Evolutionary conservation across 2,113 vertebrate genomes (phyloP).

Genomic region (Tragelaphus imberbis): DNA sequence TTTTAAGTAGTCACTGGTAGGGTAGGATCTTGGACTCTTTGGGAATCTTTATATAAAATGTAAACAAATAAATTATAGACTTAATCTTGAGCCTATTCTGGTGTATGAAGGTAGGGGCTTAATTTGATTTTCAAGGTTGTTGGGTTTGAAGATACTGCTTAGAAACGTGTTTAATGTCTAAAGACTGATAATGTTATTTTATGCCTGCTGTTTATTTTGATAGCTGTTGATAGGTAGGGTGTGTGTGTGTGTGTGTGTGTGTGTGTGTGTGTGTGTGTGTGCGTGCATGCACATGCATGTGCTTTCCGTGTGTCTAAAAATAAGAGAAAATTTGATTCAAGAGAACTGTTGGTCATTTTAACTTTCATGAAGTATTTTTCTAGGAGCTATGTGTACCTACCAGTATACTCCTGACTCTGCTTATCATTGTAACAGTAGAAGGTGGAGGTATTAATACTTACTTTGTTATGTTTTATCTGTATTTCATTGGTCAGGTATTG

Average conservation of each 20-base stretch:
- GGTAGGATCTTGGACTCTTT: neutral
- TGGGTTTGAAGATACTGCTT: neutral
- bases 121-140: constrained; percentile 18
- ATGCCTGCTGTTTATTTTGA: neutral
- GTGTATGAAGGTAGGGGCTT: neutral
- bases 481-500: constrained; percentile 7
- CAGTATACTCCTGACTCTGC: neutral
- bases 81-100: neutral
- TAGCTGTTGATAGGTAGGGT: neutral
- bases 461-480: neutral
- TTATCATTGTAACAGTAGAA: neutral
- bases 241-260: neutral
- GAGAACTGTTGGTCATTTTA: neutral
- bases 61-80: neutral
- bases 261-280: neutral
- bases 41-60: constrained; percentile 15
- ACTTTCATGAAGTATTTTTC: neutral
- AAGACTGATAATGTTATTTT: constrained; percentile 4
- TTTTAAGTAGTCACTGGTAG: neutral
- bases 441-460: neutral
- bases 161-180: neutral
- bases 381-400: neutral
- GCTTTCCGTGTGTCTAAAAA: neutral
- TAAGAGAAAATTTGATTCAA: neutral
- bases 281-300: neutral